Base-by-base conservation (phyloP, 2,888 invertebrate genomes). In the Morinoia aosen region DNA sequence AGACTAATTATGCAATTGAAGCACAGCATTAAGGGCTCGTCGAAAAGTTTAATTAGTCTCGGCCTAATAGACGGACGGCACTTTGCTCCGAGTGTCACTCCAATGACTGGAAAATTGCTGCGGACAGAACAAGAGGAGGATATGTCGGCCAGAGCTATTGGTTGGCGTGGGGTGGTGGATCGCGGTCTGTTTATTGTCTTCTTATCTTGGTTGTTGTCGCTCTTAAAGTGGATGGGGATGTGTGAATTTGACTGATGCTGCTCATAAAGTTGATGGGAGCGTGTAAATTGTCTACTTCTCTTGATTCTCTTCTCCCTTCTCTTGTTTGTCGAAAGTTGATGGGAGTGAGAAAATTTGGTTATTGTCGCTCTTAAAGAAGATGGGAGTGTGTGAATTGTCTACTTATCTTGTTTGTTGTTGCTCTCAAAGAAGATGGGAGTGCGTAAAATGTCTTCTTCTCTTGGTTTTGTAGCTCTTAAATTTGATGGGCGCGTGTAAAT, bases 1-100 rank as follows among this genome's bases (percentile, higher is more conserved):
- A 76, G 76, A 76, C 76, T 76, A 76, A 76, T 76, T 76, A 76
- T 76, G 76, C 76, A 76, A 76, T 76, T 76, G 76, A 76, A 33
- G 76, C 25, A 10, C 76, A 8, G 76, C 76, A 76, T 76, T 76
- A 76, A 76, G 76, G 25, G 76, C 76, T 76, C 76, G 76, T 76
- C 76, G 76, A 76, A 76, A 76, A 76, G 76, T 76, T 76, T 76
- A 76, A 76, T 76, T 76, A 76, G 76, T 76, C 76, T 8, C 8
- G 33, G 25, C 76, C 76, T 76, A 76, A 76, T 76, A 76, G 76
- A 76, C 76, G 76, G 76, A 76, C 76, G 76, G 25, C 76, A 76
- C 76, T 76, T 76, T 76, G 76, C 25, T 33, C 76, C 25, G 76
- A 76, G 25, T 76, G 76, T 76, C 76, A 76, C 25, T 76, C 76